Evolutionary conservation across 2,888 invertebrate species (phyloP), one percentile per base, ranked within the genome.

Genomic region (Acronicta leporina): DNA sequence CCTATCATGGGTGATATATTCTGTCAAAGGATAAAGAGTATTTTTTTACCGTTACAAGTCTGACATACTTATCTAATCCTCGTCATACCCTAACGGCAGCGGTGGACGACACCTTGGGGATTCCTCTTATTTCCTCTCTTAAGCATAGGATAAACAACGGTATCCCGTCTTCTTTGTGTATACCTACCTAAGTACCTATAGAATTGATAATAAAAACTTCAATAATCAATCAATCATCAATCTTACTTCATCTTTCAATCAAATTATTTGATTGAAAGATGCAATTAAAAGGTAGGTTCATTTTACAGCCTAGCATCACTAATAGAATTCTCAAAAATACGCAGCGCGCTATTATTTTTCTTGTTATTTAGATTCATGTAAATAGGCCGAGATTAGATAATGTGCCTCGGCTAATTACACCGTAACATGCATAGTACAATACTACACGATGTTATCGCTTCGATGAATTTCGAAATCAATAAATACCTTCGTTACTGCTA

Each of bases 391-490:
- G 81, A 81, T 82, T 52, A 82, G 81, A 80, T 81, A 72, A 61
- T 52, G 27, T 52, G 66, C 57, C 57, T 73, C 51, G 51, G 55
- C 51, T 78, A 73, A 80, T 78, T 70, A 80, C 72, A 64, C 57
- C 65, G 68, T 66, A 70, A 63, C 62, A 73, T 73, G 71, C 67
- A 75, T 73, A 66, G 62, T 56, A 58, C 72, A 62, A 66, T 63
- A 63, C 54, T 63, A 53, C 46, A 50, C 45, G 67, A 79, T 75
- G 35, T 61, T 77, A 82, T 82, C 81, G 38, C 16, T 82, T 82
- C 83, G 69, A 64, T 72, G 81, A 82, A 80, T 69, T 75, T 63
- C 56, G 46, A 62, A 80, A 80, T 81, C 75, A 75, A 75, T 77
- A 75, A 74, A 73, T 73, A 51, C 57, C 56, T 55, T 15, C 30